phyloP scores from a whole-genome alignment of 2,797 vertebrate species.

The Trachops cirrhosus region DNA sequence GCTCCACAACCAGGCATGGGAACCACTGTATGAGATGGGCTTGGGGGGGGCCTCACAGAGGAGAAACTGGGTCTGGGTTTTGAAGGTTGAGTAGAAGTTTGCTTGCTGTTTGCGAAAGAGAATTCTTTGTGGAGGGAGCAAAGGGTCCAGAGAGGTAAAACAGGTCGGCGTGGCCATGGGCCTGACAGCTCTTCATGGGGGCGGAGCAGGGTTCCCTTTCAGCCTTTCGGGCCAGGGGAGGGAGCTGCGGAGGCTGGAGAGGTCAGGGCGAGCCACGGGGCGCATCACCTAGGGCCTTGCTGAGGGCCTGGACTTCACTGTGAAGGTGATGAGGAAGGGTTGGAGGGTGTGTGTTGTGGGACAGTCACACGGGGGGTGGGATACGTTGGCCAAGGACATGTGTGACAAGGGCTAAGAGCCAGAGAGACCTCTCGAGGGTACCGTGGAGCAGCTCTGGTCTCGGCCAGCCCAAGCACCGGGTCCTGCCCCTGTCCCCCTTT shows the following conservation, averaged over 20 bases:
- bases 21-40: neutral
- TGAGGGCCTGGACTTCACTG: neutral
- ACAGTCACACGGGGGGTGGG: neutral
- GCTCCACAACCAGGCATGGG: neutral
- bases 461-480: too few species aligned
- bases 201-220: neutral
- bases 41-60: neutral
- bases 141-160: neutral
- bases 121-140: neutral
- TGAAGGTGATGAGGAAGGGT: neutral
- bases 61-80: neutral
- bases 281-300: fast-evolving
- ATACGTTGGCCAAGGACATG: neutral
- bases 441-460: fast-evolving
- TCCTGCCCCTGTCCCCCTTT: fast-evolving
- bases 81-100: neutral
- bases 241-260: neutral
- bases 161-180: fast-evolving
- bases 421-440: fast-evolving
- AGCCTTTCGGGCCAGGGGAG: fast-evolving
- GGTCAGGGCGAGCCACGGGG: neutral
- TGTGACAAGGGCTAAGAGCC: neutral
- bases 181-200: neutral
- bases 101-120: neutral
- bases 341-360: neutral